phyloP scores from a whole-genome alignment of 2,888 invertebrate genomes.

The Parnassius mnemosyne region DNA sequence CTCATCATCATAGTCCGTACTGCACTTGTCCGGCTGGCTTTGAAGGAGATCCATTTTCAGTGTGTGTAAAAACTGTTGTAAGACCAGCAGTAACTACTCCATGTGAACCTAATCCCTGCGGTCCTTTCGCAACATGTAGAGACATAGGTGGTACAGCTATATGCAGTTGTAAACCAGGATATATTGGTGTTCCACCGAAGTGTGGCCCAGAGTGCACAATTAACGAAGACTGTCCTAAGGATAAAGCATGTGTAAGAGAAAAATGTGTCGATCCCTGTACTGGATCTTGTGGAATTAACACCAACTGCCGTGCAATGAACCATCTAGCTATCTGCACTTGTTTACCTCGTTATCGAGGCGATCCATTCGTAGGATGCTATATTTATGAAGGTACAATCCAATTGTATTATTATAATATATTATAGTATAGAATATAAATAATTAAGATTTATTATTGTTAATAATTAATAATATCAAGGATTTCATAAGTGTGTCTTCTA shows the following conservation, averaged over 20 bases:
- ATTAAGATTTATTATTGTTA: not conserved
- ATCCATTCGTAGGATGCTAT: conserved; percentile 83
- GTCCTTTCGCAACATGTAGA: conserved; percentile 83
- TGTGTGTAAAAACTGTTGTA: conserved; percentile 72
- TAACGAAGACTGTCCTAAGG: conserved; percentile 87
- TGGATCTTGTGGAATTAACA: conserved; percentile 85
- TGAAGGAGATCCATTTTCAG: conserved; percentile 87
- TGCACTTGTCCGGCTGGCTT: conserved; percentile 87
- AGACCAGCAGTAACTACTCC: conserved; percentile 76
- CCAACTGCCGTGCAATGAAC: conserved; percentile 85
- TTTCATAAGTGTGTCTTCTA: not conserved
- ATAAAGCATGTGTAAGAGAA: conserved; percentile 86
- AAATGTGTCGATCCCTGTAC: conserved; percentile 88
- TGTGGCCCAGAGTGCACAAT: conserved; percentile 89
- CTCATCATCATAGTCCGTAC: conserved; percentile 84
- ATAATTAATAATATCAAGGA: too few relatives aligned
- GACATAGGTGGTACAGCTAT: conserved; percentile 74
- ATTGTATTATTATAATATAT: conserved; percentile 1
- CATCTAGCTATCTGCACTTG: conserved; percentile 90
- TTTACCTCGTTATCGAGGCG: conserved; percentile 83
- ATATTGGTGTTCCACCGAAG: conserved; percentile 84
- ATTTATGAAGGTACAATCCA: conserved; percentile 49
- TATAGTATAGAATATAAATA: not conserved
- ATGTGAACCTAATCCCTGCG: conserved; percentile 86
- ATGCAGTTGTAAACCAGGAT: conserved; percentile 83